Conservation (phyloP, 1,140 invertebrate genomes). For the Aphis gossypii region DNA sequence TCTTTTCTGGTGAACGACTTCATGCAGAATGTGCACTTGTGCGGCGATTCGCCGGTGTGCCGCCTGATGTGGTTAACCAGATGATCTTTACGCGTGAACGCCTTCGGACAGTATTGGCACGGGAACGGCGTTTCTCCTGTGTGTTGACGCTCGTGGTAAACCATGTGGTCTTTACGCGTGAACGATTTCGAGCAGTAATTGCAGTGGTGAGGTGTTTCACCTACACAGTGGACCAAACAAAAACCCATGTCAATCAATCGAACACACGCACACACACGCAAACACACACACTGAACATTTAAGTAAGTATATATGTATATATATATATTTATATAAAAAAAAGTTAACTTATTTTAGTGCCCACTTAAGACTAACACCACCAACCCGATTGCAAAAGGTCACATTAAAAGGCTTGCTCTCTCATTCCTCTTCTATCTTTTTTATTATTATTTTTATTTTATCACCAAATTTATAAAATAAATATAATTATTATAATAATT, state of each 20-base stretch:
- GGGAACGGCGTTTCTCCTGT: conserved; percentile 82
- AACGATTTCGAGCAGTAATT: conserved; percentile 86
- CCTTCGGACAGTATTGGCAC: conserved; percentile 82
- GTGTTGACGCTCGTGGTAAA: conserved; percentile 84
- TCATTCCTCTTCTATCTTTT: conserved; percentile 24
- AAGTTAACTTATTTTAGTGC: conserved; percentile 49
- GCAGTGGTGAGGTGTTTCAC: conserved; percentile 85
- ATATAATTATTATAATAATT: neutral
- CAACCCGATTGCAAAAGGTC: conserved; percentile 19
- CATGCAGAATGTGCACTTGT: conserved; percentile 68
- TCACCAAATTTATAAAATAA: conserved; percentile 11
- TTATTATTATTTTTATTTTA: neutral
- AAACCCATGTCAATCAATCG: conserved; percentile 71
- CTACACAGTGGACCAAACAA: conserved; percentile 77
- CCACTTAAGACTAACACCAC: conserved; percentile 51
- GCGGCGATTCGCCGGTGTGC: conserved; percentile 75
- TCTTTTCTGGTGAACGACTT: conserved; percentile 74
- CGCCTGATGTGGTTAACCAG: conserved; percentile 77
- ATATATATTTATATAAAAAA: conserved; percentile 9
- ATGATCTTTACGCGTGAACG: conserved; percentile 83
- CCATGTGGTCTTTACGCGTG: conserved; percentile 81
- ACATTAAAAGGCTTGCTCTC: conserved; percentile 40
- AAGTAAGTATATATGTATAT: conserved; percentile 29
- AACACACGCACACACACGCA: conserved; percentile 51
- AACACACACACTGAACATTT: conserved; percentile 35